phyloP scores from a whole-genome alignment of 2,797 vertebrate genomes.

The Pipistrellus nathusii region DNA sequence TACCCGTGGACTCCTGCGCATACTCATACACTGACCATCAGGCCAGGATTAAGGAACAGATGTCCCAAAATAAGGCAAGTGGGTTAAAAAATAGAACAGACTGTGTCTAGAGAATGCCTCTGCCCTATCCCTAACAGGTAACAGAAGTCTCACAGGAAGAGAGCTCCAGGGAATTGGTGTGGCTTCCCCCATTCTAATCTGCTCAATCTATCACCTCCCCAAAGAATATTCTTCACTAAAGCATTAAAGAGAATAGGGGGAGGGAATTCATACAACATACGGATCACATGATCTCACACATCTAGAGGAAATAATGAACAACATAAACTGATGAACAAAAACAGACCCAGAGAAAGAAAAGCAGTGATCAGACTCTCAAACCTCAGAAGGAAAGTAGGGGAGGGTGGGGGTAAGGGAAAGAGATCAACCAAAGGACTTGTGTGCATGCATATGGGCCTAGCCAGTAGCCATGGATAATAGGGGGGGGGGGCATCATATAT shows the following conservation, averaged over 20 bases:
- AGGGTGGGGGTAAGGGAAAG: too few relatives aligned
- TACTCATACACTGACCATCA: too few relatives aligned
- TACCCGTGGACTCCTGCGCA: not conserved
- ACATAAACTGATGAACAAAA: too few relatives aligned
- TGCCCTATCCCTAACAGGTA: not conserved
- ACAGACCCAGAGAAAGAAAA: too few relatives aligned
- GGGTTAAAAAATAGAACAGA: not conserved
- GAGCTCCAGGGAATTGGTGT: not conserved
- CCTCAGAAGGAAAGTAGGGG: too few relatives aligned
- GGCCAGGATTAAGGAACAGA: not conserved
- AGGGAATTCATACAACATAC: not conserved
- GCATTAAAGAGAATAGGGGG: not conserved
- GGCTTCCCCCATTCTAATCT: not conserved
- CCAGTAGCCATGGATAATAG: too few relatives aligned
- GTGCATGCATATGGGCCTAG: too few relatives aligned
- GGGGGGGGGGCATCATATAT: too few relatives aligned
- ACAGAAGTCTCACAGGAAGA: not conserved
- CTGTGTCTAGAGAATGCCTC: not conserved
- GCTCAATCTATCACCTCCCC: not conserved
- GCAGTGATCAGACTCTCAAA: too few relatives aligned
- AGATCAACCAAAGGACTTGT: too few relatives aligned
- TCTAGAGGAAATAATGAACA: too few relatives aligned
- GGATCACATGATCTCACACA: too few relatives aligned
- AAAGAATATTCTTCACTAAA: not conserved
- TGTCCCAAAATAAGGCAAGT: not conserved